Base-by-base conservation (phyloP, 2,888 invertebrate species). In the Thelaira solivaga region DNA sequence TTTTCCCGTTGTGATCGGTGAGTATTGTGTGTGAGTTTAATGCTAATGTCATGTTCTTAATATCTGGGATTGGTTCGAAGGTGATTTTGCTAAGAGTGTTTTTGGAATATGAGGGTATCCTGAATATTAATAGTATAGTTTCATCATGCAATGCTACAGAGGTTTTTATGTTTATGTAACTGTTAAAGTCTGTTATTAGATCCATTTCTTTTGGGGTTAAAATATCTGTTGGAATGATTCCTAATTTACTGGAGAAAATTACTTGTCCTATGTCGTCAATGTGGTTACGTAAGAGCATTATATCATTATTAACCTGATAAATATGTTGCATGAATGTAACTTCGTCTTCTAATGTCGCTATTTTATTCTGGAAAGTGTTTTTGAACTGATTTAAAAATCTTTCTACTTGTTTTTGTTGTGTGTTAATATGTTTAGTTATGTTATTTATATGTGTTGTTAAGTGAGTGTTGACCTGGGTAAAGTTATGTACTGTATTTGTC, bases 231-330 rank as follows among this genome's bases (percentile, higher is more conserved):
- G 76, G 76, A 10, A 80, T 72, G 11, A 80, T 76, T 18, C 61
- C 74, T 31, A 81, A 34, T 79, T 80, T 80, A 47, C 76, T 68
- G 4, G 80, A 72, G 22, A 80, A 81, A 22, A 80, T 26, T 1
- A 76, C 61, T 62, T 81, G 79, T 34, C 49, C 76, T 16, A 67
- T 45, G 31, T 77, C 72, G 39, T 81, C 71, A 53, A 53, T 53
- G 16, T 53, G 31, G 13, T 47, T n/a, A n/a, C 29, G 26, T 16
- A 49, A 29, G 10, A 49, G 49, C 26, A 24, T n/a, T 6, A 49
- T 49, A 5, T 49, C 49, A 26, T 49, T 49, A 5, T 49, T 49
- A 10, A 29, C 26, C 8, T 49, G 49, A 20, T 49, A 49, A 13
- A 49, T 49, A n/a, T 49, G 29, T 49, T 16, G 4, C 16, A 49